phyloP scores from a whole-genome alignment of 2,797 vertebrate species.

The Scarus forsteni region DNA sequence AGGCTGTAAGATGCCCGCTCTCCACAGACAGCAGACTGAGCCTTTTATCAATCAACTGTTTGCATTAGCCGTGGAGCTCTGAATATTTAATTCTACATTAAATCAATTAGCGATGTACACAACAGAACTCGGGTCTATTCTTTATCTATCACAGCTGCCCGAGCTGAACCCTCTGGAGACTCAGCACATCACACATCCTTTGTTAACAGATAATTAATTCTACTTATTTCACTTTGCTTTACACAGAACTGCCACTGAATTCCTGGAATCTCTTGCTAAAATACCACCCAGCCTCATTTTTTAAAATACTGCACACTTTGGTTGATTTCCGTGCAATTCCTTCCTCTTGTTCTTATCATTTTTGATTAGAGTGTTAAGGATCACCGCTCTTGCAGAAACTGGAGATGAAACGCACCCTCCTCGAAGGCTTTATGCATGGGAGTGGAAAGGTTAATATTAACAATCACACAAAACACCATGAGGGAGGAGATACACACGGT shows the following conservation, averaged over 20 bases:
- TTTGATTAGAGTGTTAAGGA: slow-evolving; percentile 55
- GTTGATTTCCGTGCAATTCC: slow-evolving; percentile 45
- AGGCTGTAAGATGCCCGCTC: no score
- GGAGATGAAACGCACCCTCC: slow-evolving; percentile 20
- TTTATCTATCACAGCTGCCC: slow-evolving; percentile 68
- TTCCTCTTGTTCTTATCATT: slow-evolving; percentile 54
- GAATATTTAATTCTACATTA: slow-evolving; percentile 66
- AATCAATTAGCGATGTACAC: slow-evolving; percentile 74
- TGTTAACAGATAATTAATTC: slow-evolving; percentile 77
- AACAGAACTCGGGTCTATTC: slow-evolving; percentile 48
- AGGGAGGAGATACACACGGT: slow-evolving; percentile 34
- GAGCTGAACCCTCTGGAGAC: slow-evolving; percentile 62
- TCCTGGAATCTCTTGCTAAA: slow-evolving; percentile 43
- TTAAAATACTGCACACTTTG: slow-evolving; percentile 43
- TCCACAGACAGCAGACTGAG: background rate
- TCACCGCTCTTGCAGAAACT: slow-evolving; percentile 30
- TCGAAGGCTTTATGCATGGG: slow-evolving; percentile 18
- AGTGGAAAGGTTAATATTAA: slow-evolving; percentile 37
- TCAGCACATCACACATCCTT: slow-evolving; percentile 60
- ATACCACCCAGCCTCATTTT: slow-evolving; percentile 29
- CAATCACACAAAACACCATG: slow-evolving; percentile 27
- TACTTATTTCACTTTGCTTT: slow-evolving; percentile 60
- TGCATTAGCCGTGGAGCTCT: slow-evolving; percentile 44
- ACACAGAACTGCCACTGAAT: slow-evolving; percentile 40
- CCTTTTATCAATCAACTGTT: slow-evolving; percentile 53